Conservation (phyloP, 2,113 vertebrate species). For the Hippolais icterina region DNA sequence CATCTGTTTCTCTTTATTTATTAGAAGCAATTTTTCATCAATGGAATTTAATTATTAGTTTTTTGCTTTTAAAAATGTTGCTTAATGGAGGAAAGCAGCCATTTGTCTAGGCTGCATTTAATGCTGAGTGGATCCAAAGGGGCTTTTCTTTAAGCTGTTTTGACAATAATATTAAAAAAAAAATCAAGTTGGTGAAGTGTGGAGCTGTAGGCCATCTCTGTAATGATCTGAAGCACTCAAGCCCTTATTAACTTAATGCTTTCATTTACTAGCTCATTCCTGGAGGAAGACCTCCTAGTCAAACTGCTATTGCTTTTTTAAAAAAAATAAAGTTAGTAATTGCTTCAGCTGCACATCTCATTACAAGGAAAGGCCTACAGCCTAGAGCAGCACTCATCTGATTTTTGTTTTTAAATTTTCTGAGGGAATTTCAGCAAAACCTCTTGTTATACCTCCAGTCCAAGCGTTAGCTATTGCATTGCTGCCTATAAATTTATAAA, state of each 20-base stretch:
- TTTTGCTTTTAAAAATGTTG: neutral
- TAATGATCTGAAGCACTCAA: conserved; percentile 58
- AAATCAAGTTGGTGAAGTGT: neutral
- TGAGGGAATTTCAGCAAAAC: neutral
- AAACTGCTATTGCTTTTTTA: conserved; percentile 17
- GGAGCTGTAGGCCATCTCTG: conserved; percentile 44
- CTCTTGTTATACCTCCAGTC: neutral
- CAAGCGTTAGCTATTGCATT: neutral
- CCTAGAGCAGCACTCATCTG: neutral
- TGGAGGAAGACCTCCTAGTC: conserved; percentile 55
- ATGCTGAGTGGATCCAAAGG: neutral
- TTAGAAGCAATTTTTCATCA: conserved; percentile 15
- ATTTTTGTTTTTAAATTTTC: neutral
- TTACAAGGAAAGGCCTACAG: conserved; percentile 19
- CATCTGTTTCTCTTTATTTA: neutral
- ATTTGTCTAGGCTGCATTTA: conserved; percentile 27
- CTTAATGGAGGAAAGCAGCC: neutral
- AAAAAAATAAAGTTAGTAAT: conserved; percentile 43
- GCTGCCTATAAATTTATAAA: neutral
- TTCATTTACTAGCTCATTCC: conserved; percentile 55
- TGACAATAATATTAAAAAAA: conserved; percentile 10
- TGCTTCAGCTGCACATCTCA: conserved; percentile 24
- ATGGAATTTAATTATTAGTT: conserved; percentile 21
- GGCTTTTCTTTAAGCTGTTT: conserved; percentile 11
- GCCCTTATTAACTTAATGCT: conserved; percentile 64